Percentiles rank a stretch among this genome's conserved stretches.
Evolutionary conservation across 2,888 invertebrate species (phyloP).

Genomic region (Cistogaster globosa): DNA sequence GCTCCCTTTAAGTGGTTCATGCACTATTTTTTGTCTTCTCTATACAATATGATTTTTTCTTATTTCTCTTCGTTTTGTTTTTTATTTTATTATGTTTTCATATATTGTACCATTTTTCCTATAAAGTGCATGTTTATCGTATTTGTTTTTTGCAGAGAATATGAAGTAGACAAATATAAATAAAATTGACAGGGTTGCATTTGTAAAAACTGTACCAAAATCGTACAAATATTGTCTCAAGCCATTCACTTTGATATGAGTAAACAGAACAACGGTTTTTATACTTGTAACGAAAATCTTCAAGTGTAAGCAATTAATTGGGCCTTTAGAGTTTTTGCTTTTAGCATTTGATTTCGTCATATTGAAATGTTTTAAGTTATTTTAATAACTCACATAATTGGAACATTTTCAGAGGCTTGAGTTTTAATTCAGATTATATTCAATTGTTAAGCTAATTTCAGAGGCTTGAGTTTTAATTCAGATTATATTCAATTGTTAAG

Average conservation of each 20-base stretch:
- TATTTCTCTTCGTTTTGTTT: conserved; percentile 42
- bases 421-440: no score
- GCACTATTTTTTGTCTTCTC: conserved; percentile 44
- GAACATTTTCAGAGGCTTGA: no score
- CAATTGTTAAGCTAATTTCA: no score
- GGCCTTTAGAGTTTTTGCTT: neutral
- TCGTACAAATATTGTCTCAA: neutral
- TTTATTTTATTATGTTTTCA: conserved; percentile 64
- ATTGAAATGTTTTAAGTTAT: no score
- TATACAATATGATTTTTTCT: conserved; percentile 47
- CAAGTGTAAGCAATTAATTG: neutral
- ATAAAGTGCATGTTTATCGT: conserved; percentile 37
- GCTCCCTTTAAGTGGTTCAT: conserved; percentile 45
- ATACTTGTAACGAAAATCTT: conserved; percentile 1
- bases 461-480: no score
- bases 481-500: no score
- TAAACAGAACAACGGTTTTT: neutral
- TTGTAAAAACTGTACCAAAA: conserved; percentile 60
- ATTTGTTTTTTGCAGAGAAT: conserved; percentile 55
- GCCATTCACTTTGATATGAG: neutral
- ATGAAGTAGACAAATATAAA: neutral
- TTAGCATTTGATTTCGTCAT: no score
- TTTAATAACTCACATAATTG: no score
- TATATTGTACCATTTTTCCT: conserved; percentile 44
- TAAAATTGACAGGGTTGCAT: conserved; percentile 54